A percentile compares a stretch with the other conserved stretches of the same genome.
phyloP scores from a whole-genome alignment of 2,888 invertebrate genomes.

The Amblyteles armatorius region DNA sequence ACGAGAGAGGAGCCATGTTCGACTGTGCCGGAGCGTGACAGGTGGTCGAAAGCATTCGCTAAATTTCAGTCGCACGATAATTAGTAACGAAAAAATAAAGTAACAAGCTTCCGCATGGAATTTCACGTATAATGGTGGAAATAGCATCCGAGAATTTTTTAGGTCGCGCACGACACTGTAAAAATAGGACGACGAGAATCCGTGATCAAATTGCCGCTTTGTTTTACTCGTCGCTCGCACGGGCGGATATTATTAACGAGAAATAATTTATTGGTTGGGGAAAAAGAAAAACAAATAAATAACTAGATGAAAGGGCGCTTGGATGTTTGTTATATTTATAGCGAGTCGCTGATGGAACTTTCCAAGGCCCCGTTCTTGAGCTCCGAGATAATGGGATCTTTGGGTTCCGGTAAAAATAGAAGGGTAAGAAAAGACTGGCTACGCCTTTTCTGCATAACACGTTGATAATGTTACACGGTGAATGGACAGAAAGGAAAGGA shows the following conservation, averaged over 20 bases:
- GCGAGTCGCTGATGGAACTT: slow-evolving; percentile 48
- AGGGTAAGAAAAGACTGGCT: background rate
- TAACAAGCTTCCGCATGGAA: background rate
- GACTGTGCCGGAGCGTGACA: slow-evolving; percentile 38
- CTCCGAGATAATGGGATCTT: slow-evolving; percentile 10
- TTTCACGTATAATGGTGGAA: background rate
- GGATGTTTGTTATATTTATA: slow-evolving; percentile 37
- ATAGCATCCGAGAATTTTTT: slow-evolving; percentile 31
- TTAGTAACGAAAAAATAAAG: slow-evolving; percentile 6
- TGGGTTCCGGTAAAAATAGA: slow-evolving; percentile 49
- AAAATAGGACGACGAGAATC: background rate
- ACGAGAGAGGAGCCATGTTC: slow-evolving; percentile 30
- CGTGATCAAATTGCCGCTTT: background rate
- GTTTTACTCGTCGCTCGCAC: background rate
- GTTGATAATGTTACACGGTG: background rate
- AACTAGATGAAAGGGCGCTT: background rate
- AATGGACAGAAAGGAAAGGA: background rate
- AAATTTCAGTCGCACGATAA: slow-evolving; percentile 26
- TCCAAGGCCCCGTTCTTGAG: slow-evolving; percentile 30
- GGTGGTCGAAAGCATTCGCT: slow-evolving; percentile 29
- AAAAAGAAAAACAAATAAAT: slow-evolving; percentile 4
- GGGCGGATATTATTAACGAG: background rate
- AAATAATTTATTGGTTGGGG: background rate
- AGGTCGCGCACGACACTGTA: slow-evolving; percentile 12
- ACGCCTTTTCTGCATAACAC: background rate